phyloP scores from a whole-genome alignment of 2,113 vertebrate species.

The Motacilla alba region DNA sequence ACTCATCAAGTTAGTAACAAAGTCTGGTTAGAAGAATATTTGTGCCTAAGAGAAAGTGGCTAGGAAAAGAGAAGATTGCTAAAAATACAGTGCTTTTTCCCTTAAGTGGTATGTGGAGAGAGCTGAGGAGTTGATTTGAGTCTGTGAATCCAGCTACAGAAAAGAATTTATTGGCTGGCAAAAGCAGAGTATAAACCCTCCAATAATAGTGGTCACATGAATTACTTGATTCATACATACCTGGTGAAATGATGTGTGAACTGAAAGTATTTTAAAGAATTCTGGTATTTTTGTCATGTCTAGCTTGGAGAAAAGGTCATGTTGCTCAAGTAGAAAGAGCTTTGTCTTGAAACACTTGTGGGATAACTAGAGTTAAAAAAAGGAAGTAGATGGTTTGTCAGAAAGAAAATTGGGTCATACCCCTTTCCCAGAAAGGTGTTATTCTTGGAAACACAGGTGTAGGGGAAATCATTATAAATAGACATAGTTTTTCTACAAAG shows the following conservation, averaged over 20 bases:
- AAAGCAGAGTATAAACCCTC: neutral
- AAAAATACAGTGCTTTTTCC: neutral
- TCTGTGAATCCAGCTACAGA: neutral
- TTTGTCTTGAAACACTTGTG: neutral
- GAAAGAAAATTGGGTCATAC: neutral
- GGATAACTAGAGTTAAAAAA: neutral
- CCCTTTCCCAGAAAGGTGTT: neutral
- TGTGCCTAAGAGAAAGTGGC: neutral
- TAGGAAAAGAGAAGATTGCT: neutral
- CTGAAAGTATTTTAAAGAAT: neutral
- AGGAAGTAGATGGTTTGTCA: neutral
- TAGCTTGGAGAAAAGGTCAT: neutral
- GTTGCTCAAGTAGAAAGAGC: neutral
- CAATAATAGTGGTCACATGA: neutral
- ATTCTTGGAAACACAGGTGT: neutral
- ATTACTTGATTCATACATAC: neutral
- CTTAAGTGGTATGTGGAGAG: neutral
- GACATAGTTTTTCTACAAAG: neutral
- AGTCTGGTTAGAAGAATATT: neutral
- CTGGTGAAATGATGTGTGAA: neutral
- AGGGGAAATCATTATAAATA: neutral
- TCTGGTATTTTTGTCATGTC: neutral
- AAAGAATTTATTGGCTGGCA: neutral
- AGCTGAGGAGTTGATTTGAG: neutral
- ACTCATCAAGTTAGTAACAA: neutral